phyloP scores from a whole-genome alignment of 2,888 invertebrate genomes.

The Ophion ellenae region DNA sequence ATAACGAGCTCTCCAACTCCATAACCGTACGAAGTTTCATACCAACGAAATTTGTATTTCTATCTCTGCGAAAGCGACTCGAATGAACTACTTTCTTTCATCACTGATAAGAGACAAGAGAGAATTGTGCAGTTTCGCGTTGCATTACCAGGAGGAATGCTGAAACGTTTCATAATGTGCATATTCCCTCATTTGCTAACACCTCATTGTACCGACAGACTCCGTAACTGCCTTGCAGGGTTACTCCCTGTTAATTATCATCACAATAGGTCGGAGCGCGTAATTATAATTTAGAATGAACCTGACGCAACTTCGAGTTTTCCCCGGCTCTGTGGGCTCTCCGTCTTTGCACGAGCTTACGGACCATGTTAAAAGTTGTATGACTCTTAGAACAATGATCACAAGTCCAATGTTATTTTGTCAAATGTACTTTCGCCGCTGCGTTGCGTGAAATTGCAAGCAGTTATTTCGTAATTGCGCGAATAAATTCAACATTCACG shows the following conservation, averaged over 20 bases:
- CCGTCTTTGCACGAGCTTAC: not conserved
- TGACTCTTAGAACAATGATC: not conserved
- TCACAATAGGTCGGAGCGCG: conserved; percentile 37
- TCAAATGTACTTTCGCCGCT: not conserved
- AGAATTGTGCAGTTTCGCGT: conserved; percentile 5
- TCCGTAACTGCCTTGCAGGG: conserved; percentile 24
- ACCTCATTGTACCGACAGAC: conserved; percentile 13
- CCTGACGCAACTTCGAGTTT: conserved; percentile 20
- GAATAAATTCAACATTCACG: not conserved
- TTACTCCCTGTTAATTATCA: conserved; percentile 52
- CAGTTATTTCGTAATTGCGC: not conserved
- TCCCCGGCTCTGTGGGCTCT: not conserved
- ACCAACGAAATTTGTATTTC: not conserved
- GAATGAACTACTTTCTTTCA: not conserved
- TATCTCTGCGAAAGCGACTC: not conserved
- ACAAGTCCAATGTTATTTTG: not conserved
- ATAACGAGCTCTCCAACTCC: not conserved
- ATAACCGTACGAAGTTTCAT: not conserved
- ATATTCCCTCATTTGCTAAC: conserved; percentile 51
- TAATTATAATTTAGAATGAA: conserved; percentile 56
- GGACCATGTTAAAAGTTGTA: conserved; percentile 32
- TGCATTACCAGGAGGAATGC: not conserved
- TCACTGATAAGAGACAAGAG: not conserved
- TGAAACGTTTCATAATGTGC: conserved; percentile 31
- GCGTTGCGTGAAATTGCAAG: not conserved